Evolutionary conservation across 2,113 vertebrate genomes (phyloP).

Genomic region (Prionailurus viverrinus): DNA sequence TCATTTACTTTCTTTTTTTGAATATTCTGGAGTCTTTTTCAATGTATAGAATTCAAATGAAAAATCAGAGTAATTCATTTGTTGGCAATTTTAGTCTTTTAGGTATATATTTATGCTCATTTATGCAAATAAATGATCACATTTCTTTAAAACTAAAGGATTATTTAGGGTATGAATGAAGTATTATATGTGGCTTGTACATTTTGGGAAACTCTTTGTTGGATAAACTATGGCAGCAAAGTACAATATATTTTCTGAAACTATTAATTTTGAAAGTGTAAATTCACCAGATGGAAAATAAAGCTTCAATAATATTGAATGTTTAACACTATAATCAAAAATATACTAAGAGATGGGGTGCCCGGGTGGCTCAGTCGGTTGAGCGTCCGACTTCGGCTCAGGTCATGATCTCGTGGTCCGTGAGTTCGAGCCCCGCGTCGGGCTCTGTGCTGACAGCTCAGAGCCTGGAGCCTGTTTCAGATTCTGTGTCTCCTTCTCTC

Average conservation of each 20-base stretch:
- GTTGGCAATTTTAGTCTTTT: not conserved
- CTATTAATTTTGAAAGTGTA: not conserved
- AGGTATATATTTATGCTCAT: not conserved
- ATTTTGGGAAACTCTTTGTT: not conserved
- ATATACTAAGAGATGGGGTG: not conserved
- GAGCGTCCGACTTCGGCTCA: no score
- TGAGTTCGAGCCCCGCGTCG: no score
- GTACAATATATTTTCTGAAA: not conserved
- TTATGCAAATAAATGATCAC: not conserved
- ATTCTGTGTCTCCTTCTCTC: no score
- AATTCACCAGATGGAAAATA: not conserved
- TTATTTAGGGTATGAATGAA: not conserved
- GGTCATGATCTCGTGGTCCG: no score
- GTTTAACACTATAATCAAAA: not conserved
- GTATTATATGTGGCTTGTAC: not conserved
- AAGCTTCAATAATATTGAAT: not conserved
- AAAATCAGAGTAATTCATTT: not conserved
- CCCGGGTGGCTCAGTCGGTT: no score
- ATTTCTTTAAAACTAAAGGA: not conserved
- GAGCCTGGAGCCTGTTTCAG: no score
- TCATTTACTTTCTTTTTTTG: not conserved
- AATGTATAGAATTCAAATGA: not conserved
- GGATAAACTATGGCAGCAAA: not conserved
- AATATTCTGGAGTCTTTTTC: not conserved
- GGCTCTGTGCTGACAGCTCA: no score